These are phyloP conservation scores for Zaprionus inermis DNA, from an alignment of 1,140 invertebrate genomes.

Conservation along the genomic window DNA sequence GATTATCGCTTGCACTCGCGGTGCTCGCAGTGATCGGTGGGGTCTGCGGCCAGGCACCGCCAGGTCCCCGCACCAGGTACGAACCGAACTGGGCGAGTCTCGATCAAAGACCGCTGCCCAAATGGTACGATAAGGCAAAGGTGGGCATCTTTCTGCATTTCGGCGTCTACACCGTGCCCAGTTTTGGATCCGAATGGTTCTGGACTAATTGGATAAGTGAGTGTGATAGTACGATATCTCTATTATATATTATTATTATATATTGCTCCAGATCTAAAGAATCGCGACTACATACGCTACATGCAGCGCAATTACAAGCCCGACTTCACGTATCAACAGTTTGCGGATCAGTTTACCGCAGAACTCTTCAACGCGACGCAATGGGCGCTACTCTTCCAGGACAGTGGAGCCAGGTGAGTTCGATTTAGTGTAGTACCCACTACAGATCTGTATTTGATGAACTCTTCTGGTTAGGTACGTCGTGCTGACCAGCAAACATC, in stretches of 20 bases:
- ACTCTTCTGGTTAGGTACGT: conserved; percentile 88
- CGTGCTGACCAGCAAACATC: conserved; percentile 96
- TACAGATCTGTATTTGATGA: neutral
- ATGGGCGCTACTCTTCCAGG: conserved; percentile 91
- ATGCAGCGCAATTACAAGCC: conserved; percentile 92
- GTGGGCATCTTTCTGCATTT: conserved; percentile 97
- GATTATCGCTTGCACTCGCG: neutral
- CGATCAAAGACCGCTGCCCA: conserved; percentile 92
- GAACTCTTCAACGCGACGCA: conserved; percentile 92
- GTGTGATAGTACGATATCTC: neutral
- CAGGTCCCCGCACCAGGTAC: conserved; percentile 83
- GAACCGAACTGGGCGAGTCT: conserved; percentile 92
- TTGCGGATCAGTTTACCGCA: conserved; percentile 91
- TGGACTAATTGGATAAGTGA: conserved; percentile 91
- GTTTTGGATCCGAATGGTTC: conserved; percentile 94
- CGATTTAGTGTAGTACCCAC: neutral
- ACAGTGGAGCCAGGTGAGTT: conserved; percentile 90
- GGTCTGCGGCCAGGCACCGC: conserved; percentile 23
- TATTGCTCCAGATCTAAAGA: conserved; percentile 47
- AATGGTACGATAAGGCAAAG: conserved; percentile 95
- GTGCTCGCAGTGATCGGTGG: neutral
- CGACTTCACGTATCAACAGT: conserved; percentile 94
- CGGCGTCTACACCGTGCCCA: conserved; percentile 96
- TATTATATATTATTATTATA: neutral
- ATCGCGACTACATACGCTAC: conserved; percentile 85